Percentiles rank a stretch among this genome's conserved stretches.
phyloP scores from a whole-genome alignment of 1,140 invertebrate genomes.

The Anadara kagoshimensis region DNA sequence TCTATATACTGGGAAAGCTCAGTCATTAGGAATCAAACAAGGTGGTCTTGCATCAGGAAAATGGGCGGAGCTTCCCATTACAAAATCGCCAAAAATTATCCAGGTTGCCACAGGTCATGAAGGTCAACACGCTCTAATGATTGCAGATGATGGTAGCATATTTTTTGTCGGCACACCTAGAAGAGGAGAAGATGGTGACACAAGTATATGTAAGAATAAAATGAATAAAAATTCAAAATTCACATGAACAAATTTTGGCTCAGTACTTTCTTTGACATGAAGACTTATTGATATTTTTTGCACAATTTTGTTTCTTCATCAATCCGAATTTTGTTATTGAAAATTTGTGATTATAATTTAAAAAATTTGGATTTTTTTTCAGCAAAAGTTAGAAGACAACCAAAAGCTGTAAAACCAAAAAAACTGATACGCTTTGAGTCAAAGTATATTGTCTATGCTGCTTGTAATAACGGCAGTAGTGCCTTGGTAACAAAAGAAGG shows the following conservation, averaged over 20 bases:
- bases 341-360: too few species aligned
- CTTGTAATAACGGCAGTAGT: slow-evolving; percentile 96
- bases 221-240: too few species aligned
- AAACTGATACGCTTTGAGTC: slow-evolving; percentile 93
- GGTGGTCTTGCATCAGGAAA: slow-evolving; percentile 78
- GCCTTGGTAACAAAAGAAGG: slow-evolving; percentile 93
- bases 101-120: slow-evolving; percentile 94
- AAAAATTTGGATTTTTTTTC: slow-evolving; percentile 31
- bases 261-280: too few species aligned
- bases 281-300: too few species aligned
- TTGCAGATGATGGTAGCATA: slow-evolving; percentile 92
- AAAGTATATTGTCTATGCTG: slow-evolving; percentile 85
- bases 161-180: slow-evolving; percentile 91
- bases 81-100: slow-evolving; percentile 84
- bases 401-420: slow-evolving; percentile 93
- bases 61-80: slow-evolving; percentile 85
- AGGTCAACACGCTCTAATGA: slow-evolving; percentile 89
- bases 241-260: too few species aligned
- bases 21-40: slow-evolving; percentile 83
- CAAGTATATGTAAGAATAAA: slow-evolving; percentile 70
- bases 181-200: slow-evolving; percentile 95
- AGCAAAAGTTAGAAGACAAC: slow-evolving; percentile 87
- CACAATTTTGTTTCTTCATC: too few species aligned
- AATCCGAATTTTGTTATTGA: neutral
- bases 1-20: slow-evolving; percentile 86